Percentiles rank a stretch among this genome's conserved stretches.
Conservation (phyloP, 2,888 invertebrate species). For the Thecophora atra region DNA sequence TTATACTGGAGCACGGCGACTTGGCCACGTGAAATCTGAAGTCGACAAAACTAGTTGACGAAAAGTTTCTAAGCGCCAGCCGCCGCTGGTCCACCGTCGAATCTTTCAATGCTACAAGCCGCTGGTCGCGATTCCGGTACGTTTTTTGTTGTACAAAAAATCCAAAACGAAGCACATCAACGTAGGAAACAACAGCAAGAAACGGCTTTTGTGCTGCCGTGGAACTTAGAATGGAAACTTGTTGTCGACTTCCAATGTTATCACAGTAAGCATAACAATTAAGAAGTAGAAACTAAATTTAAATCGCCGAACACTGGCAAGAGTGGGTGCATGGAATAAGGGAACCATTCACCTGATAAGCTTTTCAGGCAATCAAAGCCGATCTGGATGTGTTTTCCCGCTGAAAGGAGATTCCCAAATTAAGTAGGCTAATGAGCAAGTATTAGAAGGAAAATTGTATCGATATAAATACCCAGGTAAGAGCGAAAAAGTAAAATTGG, state of each 20-base stretch:
- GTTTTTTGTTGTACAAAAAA: neutral
- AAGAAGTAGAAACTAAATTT: too few species aligned
- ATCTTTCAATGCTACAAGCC: neutral
- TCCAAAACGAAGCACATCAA: neutral
- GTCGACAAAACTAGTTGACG: slow-evolving; percentile 10
- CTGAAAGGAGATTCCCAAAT: too few species aligned
- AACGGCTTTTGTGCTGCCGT: slow-evolving; percentile 37
- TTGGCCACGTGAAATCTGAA: slow-evolving; percentile 18
- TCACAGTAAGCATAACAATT: too few species aligned
- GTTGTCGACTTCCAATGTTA: slow-evolving; percentile 14
- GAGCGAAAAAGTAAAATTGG: too few species aligned
- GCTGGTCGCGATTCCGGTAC: slow-evolving; percentile 1
- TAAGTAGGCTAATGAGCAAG: too few species aligned
- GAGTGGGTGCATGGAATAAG: too few species aligned
- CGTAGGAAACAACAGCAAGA: neutral
- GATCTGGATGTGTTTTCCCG: too few species aligned
- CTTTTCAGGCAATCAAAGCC: too few species aligned
- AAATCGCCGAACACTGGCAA: too few species aligned
- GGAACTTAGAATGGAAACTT: slow-evolving; percentile 54
- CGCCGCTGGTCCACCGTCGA: neutral
- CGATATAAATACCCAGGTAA: too few species aligned
- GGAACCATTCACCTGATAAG: too few species aligned
- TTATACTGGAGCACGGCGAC: slow-evolving; percentile 53
- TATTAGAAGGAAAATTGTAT: too few species aligned
- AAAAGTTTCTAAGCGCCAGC: slow-evolving; percentile 15